Evolutionary conservation across 2,113 vertebrate genomes (phyloP), one percentile per base, ranked within the genome.

Genomic region (Guaruba guarouba): DNA sequence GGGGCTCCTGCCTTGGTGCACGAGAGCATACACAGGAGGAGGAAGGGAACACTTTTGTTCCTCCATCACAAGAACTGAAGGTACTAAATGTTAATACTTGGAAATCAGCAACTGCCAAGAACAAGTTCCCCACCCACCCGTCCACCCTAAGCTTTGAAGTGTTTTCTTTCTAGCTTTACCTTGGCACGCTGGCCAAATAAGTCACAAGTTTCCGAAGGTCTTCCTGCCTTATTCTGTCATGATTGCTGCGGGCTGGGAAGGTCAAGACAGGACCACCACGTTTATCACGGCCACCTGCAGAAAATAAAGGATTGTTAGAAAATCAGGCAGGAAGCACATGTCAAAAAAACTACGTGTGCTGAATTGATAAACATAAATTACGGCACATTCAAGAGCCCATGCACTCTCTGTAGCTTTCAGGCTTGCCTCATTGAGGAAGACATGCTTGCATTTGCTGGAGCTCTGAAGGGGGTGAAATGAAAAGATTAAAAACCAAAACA

Each of bases 201-300:
- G 99, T 99, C n/a, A 99, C 99, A 69, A 99, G 99, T 97, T 98
- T 99, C 96, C 99, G 98, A 92, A 99, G 98, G 94, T 99, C 99
- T 95, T 99, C 99, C 92, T 99, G 99, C 95, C 99, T 99, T 99
- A 99, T 99, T 98, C 99, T 98, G 98, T 99, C 99, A 28, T 99
- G 99, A 98, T 99, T 99, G 96, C 99, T 99, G 79, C 99, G 98
- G 87, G 99, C 99, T 74, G 99, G 99, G 96, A 99, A 99, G 54
- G 99, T 99, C 97, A 99, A 95, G 97, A 99, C 99, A 35, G 99
- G 99, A 92, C 99, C 99, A 49, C 99, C 99, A 98, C 99, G 98
- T 96, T 99, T 99, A 97, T 99, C 99, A 92, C 99, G 98, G 86
- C 99, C 99, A 96, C 99, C 99, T 99, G 98, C 15, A 80, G 85